phyloP scores from a whole-genome alignment of 23 tunicate genomes.

The Styela clava region DNA sequence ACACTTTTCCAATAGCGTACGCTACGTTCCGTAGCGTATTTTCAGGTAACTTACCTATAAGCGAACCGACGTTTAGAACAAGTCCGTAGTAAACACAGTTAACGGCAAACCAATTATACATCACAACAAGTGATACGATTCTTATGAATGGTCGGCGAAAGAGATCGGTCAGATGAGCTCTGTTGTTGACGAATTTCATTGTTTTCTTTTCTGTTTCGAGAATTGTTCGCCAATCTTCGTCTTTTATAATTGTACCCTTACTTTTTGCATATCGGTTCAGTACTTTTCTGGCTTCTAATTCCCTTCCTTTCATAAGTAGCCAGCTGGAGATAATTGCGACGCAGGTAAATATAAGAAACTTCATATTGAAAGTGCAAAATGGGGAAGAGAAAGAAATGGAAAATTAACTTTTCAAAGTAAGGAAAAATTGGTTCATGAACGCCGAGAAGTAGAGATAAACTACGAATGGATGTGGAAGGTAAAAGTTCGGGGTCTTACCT shows the following conservation, averaged over 20 bases:
- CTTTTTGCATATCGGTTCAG: constrained; percentile 39
- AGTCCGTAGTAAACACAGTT: background rate
- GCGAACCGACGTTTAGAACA: background rate
- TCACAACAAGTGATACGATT: background rate
- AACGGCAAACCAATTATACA: background rate
- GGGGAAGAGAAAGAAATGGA: no score
- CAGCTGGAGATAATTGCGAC: no score
- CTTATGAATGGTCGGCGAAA: background rate
- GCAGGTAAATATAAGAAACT: no score
- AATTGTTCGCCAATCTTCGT: constrained; percentile 43
- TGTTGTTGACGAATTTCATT: constrained; percentile 9
- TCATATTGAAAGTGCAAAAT: no score
- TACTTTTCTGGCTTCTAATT: constrained; percentile 34
- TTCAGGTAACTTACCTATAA: background rate
- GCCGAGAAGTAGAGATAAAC: no score
- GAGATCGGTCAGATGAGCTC: background rate
- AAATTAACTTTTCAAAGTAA: no score
- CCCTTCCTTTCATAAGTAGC: constrained; percentile 31
- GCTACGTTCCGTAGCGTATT: no score
- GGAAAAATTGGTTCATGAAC: no score
- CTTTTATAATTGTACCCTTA: constrained; percentile 11
- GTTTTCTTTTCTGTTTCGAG: constrained; percentile 30
- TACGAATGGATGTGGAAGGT: no score
- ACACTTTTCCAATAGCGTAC: no score
- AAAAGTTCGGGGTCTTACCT: no score